These are phyloP conservation scores for Ochropacha duplaris DNA, from an alignment of 2,888 invertebrate species.

Conservation along the genomic window DNA sequence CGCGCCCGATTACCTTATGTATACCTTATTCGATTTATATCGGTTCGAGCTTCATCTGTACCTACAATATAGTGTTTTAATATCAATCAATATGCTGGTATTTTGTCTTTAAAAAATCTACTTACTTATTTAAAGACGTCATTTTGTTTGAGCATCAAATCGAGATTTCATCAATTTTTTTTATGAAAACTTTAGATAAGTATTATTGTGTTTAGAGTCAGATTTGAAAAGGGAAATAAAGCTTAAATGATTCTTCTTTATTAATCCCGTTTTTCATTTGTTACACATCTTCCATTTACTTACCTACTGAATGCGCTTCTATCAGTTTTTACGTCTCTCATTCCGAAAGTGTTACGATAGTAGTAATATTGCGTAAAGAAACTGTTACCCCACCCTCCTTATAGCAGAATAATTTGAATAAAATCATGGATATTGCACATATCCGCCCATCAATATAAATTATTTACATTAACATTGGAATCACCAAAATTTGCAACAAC, in stretches of 20 bases:
- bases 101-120: neutral
- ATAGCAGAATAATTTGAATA: neutral
- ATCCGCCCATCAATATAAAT: constrained; percentile 3
- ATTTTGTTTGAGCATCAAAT: too few species aligned
- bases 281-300: too few species aligned
- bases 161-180: too few species aligned
- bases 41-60: constrained; percentile 31
- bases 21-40: constrained; percentile 47
- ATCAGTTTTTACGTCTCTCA: neutral
- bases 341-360: neutral
- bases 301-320: too few species aligned
- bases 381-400: neutral
- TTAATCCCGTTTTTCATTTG: too few species aligned
- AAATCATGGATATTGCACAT: neutral
- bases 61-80: constrained; percentile 15
- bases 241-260: too few species aligned
- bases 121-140: too few species aligned
- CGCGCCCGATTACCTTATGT: constrained; percentile 46
- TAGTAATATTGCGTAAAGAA: neutral
- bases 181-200: too few species aligned
- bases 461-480: constrained; percentile 1
- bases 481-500: neutral
- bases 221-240: too few species aligned
- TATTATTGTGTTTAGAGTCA: too few species aligned
- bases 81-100: neutral